Evolutionary conservation across 2,113 vertebrate genomes (phyloP).

Genomic region (Xenopus laevis): DNA sequence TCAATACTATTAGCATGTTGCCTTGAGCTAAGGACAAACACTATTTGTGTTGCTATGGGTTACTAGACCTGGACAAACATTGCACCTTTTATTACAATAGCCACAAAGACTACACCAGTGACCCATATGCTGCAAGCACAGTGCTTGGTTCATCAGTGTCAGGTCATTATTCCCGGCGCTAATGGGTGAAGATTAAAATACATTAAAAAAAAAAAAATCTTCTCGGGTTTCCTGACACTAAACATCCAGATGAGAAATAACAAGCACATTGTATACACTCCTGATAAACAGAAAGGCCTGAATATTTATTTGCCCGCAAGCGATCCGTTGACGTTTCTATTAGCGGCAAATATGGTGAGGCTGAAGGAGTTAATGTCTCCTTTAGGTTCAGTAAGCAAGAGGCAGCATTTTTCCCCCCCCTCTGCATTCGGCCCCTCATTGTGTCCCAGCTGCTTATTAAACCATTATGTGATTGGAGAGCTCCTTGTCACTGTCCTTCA

Average conservation of each 20-base stretch:
- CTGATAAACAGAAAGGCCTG: not conserved
- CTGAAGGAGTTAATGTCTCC: slow-evolving; percentile 24
- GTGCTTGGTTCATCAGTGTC: too few species aligned
- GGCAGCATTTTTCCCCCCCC: slow-evolving; percentile 1
- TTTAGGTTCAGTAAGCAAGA: slow-evolving; percentile 27
- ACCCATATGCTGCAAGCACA: too few species aligned
- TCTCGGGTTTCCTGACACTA: too few species aligned
- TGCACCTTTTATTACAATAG: too few species aligned
- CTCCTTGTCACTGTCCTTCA: slow-evolving; percentile 34
- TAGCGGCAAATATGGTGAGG: too few species aligned
- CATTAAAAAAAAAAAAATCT: too few species aligned
- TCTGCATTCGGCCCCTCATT: slow-evolving; percentile 31
- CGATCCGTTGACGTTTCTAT: not conserved
- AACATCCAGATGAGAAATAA: not conserved
- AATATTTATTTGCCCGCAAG: not conserved
- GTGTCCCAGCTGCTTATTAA: slow-evolving; percentile 43
- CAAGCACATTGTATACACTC: not conserved
- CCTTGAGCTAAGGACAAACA: too few species aligned
- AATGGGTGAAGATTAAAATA: not conserved
- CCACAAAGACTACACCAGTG: too few species aligned
- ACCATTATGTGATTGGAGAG: slow-evolving; percentile 42
- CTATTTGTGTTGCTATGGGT: too few species aligned
- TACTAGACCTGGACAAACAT: too few species aligned
- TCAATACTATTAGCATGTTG: too few species aligned
- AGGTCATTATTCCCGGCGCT: not conserved